Conservation (phyloP, 2,797 vertebrate genomes). For the Danio jaintianensis region DNA sequence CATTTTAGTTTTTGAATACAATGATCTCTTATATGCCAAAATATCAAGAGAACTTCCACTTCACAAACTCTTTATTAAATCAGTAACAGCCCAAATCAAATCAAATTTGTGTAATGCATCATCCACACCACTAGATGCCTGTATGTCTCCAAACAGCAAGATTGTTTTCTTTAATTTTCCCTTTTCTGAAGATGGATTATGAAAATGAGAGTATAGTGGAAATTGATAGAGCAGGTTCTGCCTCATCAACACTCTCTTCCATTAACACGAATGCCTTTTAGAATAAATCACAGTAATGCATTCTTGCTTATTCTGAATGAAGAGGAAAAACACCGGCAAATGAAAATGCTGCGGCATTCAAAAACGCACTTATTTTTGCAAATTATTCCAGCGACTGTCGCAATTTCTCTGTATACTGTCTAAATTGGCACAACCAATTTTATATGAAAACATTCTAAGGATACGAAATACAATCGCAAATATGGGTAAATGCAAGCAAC, state of each 20-base stretch:
- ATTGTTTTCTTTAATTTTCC: neutral
- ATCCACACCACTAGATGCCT: neutral
- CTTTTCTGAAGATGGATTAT: neutral
- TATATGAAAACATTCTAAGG: neutral
- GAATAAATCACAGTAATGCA: conserved; percentile 3
- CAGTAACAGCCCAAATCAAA: too few relatives aligned
- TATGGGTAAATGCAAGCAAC: neutral
- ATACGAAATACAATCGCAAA: neutral
- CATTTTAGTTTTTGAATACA: too few relatives aligned
- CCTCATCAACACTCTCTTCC: neutral
- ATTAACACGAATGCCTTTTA: conserved; percentile 3
- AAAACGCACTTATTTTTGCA: conserved; percentile 13
- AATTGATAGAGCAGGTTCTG: conserved; percentile 8
- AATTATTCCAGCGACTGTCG: neutral
- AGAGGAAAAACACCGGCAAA: neutral
- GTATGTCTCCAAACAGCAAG: neutral
- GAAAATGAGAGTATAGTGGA: neutral
- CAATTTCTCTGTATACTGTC: neutral
- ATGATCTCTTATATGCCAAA: too few relatives aligned
- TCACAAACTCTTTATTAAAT: neutral
- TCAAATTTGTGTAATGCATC: neutral
- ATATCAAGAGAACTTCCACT: too few relatives aligned
- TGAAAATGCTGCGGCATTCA: conserved; percentile 9
- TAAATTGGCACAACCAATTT: neutral
- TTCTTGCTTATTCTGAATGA: neutral